Evolutionary conservation across 2,113 vertebrate species (phyloP).

Genomic region (Engystomops pustulosus): DNA sequence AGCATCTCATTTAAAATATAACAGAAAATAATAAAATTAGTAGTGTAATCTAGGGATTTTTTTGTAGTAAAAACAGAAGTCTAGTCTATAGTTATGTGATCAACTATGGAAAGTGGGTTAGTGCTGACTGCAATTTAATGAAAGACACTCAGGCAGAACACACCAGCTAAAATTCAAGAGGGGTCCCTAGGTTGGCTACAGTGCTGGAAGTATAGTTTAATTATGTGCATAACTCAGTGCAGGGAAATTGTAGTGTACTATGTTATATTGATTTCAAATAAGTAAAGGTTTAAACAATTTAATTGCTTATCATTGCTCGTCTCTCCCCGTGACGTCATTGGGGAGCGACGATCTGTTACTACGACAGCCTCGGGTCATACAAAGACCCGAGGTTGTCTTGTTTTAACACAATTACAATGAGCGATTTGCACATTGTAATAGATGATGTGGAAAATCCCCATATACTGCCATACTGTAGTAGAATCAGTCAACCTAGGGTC

Average conservation of each 20-base stretch:
- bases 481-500: no score
- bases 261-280: constrained; percentile 27
- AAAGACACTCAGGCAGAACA: neutral
- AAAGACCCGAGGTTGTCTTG: no score
- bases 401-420: no score
- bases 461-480: no score
- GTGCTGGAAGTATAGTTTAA: constrained; percentile 20
- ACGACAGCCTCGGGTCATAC: no score
- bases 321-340: no score
- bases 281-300: no score
- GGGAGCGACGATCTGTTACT: no score
- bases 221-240: constrained; percentile 32
- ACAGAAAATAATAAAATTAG: constrained; percentile 29
- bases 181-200: neutral
- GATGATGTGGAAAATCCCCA: no score
- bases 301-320: no score
- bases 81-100: constrained; percentile 20
- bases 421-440: no score
- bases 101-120: neutral
- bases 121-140: constrained; percentile 13
- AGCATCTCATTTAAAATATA: constrained; percentile 23
- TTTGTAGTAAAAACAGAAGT: constrained; percentile 15
- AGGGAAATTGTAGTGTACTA: neutral
- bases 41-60: neutral
- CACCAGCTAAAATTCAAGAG: neutral